Percentiles rank a stretch among this genome's conserved stretches.
These are phyloP conservation scores for Balaenoptera acutorostrata DNA, from an alignment of 2,113 vertebrate species.

Conservation along the genomic window DNA sequence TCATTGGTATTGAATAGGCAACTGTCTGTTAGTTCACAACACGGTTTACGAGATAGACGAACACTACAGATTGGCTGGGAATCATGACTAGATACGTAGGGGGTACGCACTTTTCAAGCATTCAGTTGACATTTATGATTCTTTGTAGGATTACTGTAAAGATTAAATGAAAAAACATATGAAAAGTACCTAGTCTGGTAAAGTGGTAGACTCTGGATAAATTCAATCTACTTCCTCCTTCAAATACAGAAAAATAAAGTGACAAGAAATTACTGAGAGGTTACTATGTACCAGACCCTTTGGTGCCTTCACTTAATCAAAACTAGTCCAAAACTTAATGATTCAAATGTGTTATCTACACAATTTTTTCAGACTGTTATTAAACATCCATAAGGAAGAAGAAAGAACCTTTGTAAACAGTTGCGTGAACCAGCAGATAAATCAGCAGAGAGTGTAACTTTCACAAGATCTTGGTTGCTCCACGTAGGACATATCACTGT, in stretches of 20 bases:
- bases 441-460: not conserved
- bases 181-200: not conserved
- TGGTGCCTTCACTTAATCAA: not conserved
- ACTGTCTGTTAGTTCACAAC: not conserved
- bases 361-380: not conserved
- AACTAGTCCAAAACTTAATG: not conserved
- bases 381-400: not conserved
- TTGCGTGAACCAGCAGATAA: not conserved
- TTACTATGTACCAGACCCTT: not conserved
- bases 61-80: not conserved
- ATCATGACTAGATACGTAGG: not conserved
- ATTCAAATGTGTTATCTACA: not conserved
- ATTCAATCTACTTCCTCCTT: not conserved
- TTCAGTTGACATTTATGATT: not conserved
- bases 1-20: not conserved
- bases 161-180: not conserved
- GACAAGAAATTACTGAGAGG: not conserved
- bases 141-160: not conserved
- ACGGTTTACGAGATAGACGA: not conserved
- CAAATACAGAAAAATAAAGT: not conserved
- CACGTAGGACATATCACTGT: not conserved
- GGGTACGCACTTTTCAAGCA: not conserved
- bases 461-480: not conserved
- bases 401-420: constrained; percentile 4
- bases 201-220: not conserved